phyloP scores from a whole-genome alignment of 2,888 invertebrate species.

The Horisme vitalbata region DNA sequence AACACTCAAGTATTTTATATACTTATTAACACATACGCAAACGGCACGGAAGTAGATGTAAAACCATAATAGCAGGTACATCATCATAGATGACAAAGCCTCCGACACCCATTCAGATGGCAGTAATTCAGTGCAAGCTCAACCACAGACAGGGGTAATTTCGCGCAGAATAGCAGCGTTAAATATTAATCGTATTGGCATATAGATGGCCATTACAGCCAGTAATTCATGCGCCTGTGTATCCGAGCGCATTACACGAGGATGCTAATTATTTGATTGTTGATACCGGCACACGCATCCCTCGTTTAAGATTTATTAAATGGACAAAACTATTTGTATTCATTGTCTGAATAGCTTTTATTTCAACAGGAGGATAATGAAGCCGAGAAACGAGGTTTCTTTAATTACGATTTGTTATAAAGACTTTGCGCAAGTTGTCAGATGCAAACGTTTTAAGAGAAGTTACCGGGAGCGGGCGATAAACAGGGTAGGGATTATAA shows the following conservation, averaged over 20 bases:
- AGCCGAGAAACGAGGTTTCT: conserved; percentile 18
- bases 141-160: conserved; percentile 72
- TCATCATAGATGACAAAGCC: conserved; percentile 50
- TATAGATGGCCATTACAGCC: conserved; percentile 68
- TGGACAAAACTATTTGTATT: conserved; percentile 18
- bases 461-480: conserved; percentile 32
- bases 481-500: conserved; percentile 38
- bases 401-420: conserved; percentile 8
- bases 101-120: conserved; percentile 61
- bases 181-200: conserved; percentile 78
- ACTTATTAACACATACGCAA: conserved; percentile 7
- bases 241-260: conserved; percentile 50
- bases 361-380: conserved; percentile 22
- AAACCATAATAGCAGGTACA: conserved; percentile 36
- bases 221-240: conserved; percentile 61
- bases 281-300: conserved; percentile 31
- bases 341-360: conserved; percentile 14
- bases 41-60: conserved; percentile 24
- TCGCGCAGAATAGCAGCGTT: conserved; percentile 70
- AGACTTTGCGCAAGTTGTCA: conserved; percentile 25
- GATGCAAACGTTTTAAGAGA: conserved; percentile 26
- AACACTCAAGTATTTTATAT: conserved; percentile 4
- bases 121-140: conserved; percentile 72
- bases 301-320: conserved; percentile 25
- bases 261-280: conserved; percentile 60